Evolutionary conservation across 2,113 vertebrate genomes (phyloP).

Genomic region (Tragelaphus scriptus): DNA sequence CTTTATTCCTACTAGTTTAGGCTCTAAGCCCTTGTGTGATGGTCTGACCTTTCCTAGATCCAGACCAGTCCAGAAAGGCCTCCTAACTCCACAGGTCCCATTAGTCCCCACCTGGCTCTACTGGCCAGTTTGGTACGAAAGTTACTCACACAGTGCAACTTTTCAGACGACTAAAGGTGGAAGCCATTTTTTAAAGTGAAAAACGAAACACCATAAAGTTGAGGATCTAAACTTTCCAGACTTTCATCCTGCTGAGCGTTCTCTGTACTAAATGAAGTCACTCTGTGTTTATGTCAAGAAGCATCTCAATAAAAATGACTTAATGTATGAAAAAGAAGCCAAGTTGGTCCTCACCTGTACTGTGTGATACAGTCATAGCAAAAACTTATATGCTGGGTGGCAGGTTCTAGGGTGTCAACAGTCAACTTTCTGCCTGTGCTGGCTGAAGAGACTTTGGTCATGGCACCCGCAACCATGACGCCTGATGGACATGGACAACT

Average conservation of each 20-base stretch:
- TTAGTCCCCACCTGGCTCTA: too few relatives aligned
- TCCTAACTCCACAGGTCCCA: not conserved
- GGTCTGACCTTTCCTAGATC: not conserved
- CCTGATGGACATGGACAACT: not conserved
- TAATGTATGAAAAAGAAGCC: not conserved
- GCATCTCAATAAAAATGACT: not conserved
- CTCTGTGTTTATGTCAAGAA: not conserved
- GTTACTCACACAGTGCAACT: not conserved
- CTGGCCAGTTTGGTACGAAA: not conserved
- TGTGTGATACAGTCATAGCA: not conserved
- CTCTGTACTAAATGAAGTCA: not conserved
- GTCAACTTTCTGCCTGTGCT: not conserved
- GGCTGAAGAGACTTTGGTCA: not conserved
- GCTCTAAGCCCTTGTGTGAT: not conserved
- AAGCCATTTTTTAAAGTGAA: not conserved
- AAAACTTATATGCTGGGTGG: not conserved
- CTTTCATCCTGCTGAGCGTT: not conserved
- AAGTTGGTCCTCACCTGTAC: not conserved
- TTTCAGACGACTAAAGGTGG: not conserved
- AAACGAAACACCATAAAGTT: not conserved
- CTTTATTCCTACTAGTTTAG: not conserved
- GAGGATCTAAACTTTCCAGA: not conserved
- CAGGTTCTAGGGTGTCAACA: not conserved
- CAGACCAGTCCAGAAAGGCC: not conserved
- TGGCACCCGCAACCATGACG: rapidly evolving